A percentile compares a stretch with the other conserved stretches of the same genome.
Conservation (phyloP, 1,140 invertebrate genomes). For the Diprion similis region DNA sequence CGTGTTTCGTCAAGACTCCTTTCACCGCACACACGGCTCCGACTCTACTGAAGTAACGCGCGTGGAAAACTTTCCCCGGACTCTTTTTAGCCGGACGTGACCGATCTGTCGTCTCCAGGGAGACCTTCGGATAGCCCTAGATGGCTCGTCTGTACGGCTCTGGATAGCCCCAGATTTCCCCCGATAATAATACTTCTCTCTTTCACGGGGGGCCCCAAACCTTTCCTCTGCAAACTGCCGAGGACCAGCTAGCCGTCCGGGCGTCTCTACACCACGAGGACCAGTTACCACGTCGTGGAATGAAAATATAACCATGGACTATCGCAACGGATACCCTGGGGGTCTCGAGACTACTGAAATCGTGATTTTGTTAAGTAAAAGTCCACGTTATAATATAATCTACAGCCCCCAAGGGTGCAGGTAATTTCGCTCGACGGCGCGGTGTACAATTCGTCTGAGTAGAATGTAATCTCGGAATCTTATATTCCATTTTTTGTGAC, state of each 20-base stretch:
- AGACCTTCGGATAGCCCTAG: constrained; percentile 1
- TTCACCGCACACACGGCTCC: not conserved
- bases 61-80: constrained; percentile 46
- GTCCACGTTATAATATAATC: no score
- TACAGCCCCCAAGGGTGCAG: no score
- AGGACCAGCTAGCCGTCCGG: not conserved
- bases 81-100: constrained; percentile 55
- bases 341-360: no score
- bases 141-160: not conserved
- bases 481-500: no score
- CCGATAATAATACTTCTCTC: constrained; percentile 62
- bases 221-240: not conserved
- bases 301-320: no score
- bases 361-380: no score
- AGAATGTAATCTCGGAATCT: no score
- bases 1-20: constrained; percentile 11
- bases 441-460: no score
- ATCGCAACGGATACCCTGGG: no score
- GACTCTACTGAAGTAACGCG: constrained; percentile 20
- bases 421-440: no score
- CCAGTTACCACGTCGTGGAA: no score
- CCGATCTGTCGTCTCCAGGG: constrained; percentile 57
- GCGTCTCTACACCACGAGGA: no score
- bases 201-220: constrained; percentile 31
- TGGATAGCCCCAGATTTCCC: constrained; percentile 56